Base-by-base conservation (phyloP, 2,113 vertebrate species). In the Malurus elegans region DNA sequence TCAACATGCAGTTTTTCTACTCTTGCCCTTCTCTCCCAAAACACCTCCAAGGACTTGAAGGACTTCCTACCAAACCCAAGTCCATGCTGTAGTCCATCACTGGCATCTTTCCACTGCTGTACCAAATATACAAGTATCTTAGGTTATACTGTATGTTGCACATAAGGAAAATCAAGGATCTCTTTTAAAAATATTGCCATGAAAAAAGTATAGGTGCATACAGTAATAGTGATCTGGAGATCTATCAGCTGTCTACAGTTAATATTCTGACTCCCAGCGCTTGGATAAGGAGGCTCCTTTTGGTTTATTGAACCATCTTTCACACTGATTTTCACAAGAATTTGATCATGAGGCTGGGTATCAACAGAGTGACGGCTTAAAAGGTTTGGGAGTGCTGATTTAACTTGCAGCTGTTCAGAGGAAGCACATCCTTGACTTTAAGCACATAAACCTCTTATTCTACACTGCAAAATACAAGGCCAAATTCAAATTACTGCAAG, bases 181-280 rank as follows among this genome's bases (percentile, higher is more conserved):
- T 67, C 32, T 48, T 29, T 53, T 18, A 48, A 69, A 80, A 79
- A 45, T 40, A 67, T 6, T 83, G 31, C 57, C 38, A 21, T 57
- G 21, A 26, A 74, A 70, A 50, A 34, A 57, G 36, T 26, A 6
- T 1, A 31, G 23, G 32, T 76, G 23, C 25, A 42, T 38, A 6
- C n/a, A 64, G 42, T 72, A 51, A 80, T 18, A 44, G 2, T 44
- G 32, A 36, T 21, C 58, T 8, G 32, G 36, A 76, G 26, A 36
- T 0, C 0, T 21, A 32, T 26, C 20, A 29, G 15, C 29, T 67
- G 14, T 36, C n/a, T 79, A 10, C n/a, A 57, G n/a, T 31, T 14
- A 20, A 29, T 9, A 28, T 51, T 79, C 61, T 45, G 66, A 61
- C 48, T 60, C 57, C 44, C 38, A 75, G 0, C 2, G 11, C 44